phyloP scores from a whole-genome alignment of 2,113 vertebrate genomes.

The Cyanistes caeruleus region DNA sequence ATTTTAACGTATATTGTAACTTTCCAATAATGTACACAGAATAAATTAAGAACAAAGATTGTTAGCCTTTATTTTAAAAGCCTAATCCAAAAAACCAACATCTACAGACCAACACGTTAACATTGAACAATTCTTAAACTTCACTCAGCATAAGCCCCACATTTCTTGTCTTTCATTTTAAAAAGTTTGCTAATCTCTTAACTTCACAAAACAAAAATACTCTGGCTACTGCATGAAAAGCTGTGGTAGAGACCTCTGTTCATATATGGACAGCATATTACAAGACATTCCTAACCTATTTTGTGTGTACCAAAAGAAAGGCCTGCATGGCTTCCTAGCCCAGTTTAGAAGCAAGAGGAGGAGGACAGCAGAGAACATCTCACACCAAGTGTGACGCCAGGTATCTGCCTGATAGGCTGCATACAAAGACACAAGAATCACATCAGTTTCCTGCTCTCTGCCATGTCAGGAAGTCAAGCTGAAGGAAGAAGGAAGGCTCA shows the following conservation, averaged over 20 bases:
- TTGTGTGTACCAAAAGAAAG: background rate
- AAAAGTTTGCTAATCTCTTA: background rate
- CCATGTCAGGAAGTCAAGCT: background rate
- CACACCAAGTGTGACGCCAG: background rate
- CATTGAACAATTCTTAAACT: background rate
- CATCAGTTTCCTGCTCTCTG: background rate
- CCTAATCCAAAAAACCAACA: background rate
- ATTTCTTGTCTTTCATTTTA: background rate
- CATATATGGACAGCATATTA: background rate
- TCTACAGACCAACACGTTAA: background rate
- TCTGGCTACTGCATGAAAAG: background rate
- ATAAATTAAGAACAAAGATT: background rate
- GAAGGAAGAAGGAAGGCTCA: background rate
- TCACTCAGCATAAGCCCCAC: background rate
- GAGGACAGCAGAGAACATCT: background rate
- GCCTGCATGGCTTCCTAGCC: background rate
- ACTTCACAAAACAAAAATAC: background rate
- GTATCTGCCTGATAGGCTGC: background rate
- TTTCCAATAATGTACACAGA: background rate
- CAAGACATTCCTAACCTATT: background rate
- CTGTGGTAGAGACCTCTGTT: background rate
- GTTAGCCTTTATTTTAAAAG: background rate
- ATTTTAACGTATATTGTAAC: background rate
- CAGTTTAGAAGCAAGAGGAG: background rate
- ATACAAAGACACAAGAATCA: background rate